phyloP scores from a whole-genome alignment of 2,797 vertebrate genomes.

The Moxostoma hubbsi region DNA sequence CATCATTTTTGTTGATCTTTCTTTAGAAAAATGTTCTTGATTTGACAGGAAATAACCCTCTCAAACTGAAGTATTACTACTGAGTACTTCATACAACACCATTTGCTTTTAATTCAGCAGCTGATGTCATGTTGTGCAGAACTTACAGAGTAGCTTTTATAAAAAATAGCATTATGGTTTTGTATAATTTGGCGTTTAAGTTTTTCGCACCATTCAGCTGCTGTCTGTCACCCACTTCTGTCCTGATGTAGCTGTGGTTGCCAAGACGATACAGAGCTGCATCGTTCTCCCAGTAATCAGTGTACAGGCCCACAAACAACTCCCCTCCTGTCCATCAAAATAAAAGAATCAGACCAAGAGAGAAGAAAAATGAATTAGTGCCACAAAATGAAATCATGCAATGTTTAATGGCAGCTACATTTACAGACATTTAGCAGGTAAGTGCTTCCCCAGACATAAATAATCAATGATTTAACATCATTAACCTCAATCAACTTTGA shows the following conservation, averaged over 20 bases:
- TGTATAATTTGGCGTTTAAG: background rate
- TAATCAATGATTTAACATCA: no score
- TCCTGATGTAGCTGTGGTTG: constrained; percentile 84
- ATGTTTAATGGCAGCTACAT: background rate
- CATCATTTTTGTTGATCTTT: no score
- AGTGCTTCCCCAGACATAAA: no score
- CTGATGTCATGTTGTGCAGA: no score
- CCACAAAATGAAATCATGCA: background rate
- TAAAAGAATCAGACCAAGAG: background rate
- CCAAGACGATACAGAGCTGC: constrained; percentile 88
- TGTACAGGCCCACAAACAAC: constrained; percentile 90
- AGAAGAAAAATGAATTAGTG: background rate
- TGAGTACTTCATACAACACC: no score
- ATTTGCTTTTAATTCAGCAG: no score
- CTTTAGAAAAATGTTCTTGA: no score
- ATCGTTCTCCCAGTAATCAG: constrained; percentile 96
- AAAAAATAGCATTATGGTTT: background rate
- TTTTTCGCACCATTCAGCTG: constrained; percentile 85
- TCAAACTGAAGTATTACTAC: no score
- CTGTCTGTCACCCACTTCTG: constrained; percentile 87
- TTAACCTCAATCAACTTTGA: no score
- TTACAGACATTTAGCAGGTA: background rate
- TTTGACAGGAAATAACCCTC: no score
- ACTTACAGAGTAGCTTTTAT: background rate
- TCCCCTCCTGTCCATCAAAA: constrained; percentile 79